Percentiles rank a stretch among this genome's conserved stretches.
Evolutionary conservation across 2,888 invertebrate genomes (phyloP).

Genomic region (Dusona sp.): DNA sequence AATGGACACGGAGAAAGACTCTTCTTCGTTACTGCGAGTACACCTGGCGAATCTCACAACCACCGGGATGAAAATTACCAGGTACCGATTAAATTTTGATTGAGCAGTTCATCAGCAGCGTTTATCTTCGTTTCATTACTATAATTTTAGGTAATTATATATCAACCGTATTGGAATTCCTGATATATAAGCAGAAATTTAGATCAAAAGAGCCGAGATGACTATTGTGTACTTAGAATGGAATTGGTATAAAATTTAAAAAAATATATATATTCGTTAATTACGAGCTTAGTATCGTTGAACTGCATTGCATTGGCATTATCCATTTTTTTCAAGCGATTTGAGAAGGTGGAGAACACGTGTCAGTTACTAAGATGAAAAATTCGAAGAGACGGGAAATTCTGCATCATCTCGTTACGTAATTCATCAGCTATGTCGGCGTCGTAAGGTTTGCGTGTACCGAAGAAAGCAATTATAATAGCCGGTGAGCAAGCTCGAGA

Average conservation of each 20-base stretch:
- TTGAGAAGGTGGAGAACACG: constrained; percentile 17
- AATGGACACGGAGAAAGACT: constrained; percentile 1
- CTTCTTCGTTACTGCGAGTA: constrained; percentile 20
- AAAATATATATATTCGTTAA: background rate
- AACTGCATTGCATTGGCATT: constrained; percentile 11
- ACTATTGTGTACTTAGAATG: background rate
- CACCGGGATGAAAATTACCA: constrained; percentile 43
- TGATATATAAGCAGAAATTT: background rate
- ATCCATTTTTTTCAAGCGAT: background rate
- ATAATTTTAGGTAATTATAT: background rate
- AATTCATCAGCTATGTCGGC: constrained; percentile 63
- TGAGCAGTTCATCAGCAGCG: constrained; percentile 57
- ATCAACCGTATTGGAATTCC: background rate
- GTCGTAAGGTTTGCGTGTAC: constrained; percentile 61
- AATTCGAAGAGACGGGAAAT: constrained; percentile 50
- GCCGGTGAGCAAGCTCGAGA: constrained; percentile 44
- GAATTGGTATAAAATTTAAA: background rate
- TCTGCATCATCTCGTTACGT: constrained; percentile 66
- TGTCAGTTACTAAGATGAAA: constrained; percentile 30
- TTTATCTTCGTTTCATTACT: background rate
- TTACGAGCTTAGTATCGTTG: background rate
- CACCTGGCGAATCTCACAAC: constrained; percentile 24
- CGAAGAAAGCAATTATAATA: constrained; percentile 68
- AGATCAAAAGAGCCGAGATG: background rate
- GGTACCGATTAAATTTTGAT: constrained; percentile 60